phyloP scores from a whole-genome alignment of 2,888 invertebrate genomes.

The Drosophila recens region DNA sequence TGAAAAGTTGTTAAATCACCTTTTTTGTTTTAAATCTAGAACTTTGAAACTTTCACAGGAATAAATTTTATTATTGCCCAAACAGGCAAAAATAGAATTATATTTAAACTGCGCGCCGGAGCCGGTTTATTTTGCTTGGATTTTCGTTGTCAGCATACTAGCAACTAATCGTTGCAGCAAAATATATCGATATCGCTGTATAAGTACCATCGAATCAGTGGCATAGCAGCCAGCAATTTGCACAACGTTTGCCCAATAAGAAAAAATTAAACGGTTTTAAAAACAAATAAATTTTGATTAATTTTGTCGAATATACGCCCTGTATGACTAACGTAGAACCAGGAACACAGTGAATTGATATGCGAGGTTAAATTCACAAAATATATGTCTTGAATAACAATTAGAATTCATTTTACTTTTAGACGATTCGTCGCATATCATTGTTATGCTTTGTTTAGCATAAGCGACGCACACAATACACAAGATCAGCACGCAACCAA shows the following conservation, averaged over 20 bases:
- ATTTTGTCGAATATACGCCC: neutral
- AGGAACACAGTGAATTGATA: constrained; percentile 11
- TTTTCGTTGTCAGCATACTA: neutral
- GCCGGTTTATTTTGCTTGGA: neutral
- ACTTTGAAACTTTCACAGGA: too few relatives aligned
- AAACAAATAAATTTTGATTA: constrained; percentile 17
- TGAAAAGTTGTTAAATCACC: too few relatives aligned
- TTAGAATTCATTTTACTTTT: constrained; percentile 14
- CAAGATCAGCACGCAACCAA: constrained; percentile 34
- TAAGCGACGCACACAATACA: constrained; percentile 30
- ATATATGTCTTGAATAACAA: constrained; percentile 35
- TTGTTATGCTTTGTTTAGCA: constrained; percentile 51
- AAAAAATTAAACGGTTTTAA: constrained; percentile 30
- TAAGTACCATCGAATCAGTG: constrained; percentile 18
- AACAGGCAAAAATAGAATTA: too few relatives aligned
- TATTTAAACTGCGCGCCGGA: neutral
- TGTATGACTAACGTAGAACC: constrained; percentile 1
- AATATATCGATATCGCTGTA: constrained; percentile 42
- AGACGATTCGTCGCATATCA: constrained; percentile 11
- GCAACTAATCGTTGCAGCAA: too few relatives aligned
- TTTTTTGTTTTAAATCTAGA: too few relatives aligned
- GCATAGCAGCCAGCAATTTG: constrained; percentile 39
- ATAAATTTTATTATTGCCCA: too few relatives aligned
- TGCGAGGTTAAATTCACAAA: constrained; percentile 18
- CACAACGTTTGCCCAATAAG: constrained; percentile 18